These are phyloP conservation scores for Chrysomallon squamiferum DNA, from an alignment of 1,140 invertebrate genomes.

Conservation along the genomic window DNA sequence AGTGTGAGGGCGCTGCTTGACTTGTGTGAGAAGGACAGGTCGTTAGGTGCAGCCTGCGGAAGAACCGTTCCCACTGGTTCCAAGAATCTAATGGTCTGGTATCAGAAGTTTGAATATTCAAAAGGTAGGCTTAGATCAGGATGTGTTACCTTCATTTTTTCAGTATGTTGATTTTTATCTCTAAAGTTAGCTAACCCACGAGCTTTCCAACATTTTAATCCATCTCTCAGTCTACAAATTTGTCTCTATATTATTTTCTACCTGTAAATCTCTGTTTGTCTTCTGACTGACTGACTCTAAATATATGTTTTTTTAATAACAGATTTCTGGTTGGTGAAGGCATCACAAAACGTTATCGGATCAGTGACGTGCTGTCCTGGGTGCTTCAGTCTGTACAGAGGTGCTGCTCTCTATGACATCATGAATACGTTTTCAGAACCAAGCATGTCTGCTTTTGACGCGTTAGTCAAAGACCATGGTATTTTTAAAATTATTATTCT, in stretches of 20 bases:
- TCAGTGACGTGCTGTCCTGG: conserved; percentile 72
- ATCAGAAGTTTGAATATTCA: conserved; percentile 72
- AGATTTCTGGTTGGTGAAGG: conserved; percentile 45
- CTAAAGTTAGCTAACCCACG: too few species aligned
- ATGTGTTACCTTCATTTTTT: too few species aligned
- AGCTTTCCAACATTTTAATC: too few species aligned
- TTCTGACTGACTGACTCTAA: too few species aligned
- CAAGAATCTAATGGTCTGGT: conserved; percentile 67
- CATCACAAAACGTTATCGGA: conserved; percentile 56
- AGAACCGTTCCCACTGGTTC: conserved; percentile 26
- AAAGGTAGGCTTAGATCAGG: conserved; percentile 64
- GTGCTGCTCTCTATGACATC: conserved; percentile 68
- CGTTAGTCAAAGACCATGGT: conserved; percentile 71
- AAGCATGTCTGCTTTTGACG: conserved; percentile 66
- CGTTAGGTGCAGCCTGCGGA: conserved; percentile 34
- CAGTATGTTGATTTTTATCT: too few species aligned
- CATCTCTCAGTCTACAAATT: too few species aligned
- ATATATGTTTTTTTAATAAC: too few species aligned
- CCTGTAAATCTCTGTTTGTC: too few species aligned
- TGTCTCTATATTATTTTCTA: too few species aligned
- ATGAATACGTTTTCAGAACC: conserved; percentile 67
- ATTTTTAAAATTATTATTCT: too few species aligned
- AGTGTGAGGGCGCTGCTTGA: conserved; percentile 21
- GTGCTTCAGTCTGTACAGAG: conserved; percentile 70
- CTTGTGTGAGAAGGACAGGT: conserved; percentile 19